Conservation (phyloP, 2,113 vertebrate genomes). For the Ceyx melanurus region DNA sequence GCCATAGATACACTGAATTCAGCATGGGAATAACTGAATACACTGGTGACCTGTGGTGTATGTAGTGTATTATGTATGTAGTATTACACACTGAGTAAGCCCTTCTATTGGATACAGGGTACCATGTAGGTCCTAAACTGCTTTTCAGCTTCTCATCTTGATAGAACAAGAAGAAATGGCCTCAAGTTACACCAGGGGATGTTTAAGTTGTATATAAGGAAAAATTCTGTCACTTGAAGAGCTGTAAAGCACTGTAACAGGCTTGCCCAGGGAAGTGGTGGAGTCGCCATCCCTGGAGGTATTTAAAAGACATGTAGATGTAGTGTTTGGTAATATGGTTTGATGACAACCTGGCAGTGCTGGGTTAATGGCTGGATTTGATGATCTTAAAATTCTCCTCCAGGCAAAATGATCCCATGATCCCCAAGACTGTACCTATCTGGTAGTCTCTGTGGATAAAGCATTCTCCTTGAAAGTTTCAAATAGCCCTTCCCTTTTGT, state of each 20-base stretch:
- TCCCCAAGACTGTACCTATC: not conserved
- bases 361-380: too few relatives aligned
- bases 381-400: too few relatives aligned
- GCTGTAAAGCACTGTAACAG: not conserved
- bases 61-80: not conserved
- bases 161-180: not conserved
- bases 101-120: not conserved
- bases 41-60: not conserved
- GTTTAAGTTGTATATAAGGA: not conserved
- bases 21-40: not conserved
- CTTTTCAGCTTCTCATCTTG: not conserved
- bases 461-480: not conserved
- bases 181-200: not conserved
- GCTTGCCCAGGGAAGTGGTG: not conserved
- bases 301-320: not conserved
- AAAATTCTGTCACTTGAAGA: too few relatives aligned
- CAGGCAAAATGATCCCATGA: too few relatives aligned
- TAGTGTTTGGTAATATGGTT: not conserved
- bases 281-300: not conserved
- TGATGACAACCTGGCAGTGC: too few relatives aligned
- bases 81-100: not conserved
- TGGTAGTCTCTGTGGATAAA: not conserved
- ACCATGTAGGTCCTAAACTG: not conserved
- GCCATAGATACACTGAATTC: not conserved
- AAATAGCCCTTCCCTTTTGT: not conserved